Percentiles rank a stretch among this genome's conserved stretches.
Evolutionary conservation across 2,797 vertebrate species (phyloP).

Genomic region (Centropyge bicolor): DNA sequence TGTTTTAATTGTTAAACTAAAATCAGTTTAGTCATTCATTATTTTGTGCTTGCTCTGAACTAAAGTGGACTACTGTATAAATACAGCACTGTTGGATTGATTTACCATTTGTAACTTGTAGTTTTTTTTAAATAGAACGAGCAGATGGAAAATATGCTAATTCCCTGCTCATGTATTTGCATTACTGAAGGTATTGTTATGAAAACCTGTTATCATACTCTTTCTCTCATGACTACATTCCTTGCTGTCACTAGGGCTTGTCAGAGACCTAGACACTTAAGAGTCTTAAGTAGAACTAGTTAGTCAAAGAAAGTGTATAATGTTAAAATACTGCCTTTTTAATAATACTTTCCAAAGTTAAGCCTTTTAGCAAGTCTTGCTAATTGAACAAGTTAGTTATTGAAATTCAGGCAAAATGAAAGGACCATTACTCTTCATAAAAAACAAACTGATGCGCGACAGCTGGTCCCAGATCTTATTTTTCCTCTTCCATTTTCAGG

Average conservation of each 20-base stretch:
- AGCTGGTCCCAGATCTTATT: not conserved
- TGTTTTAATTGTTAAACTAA: not conserved
- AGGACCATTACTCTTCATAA: not conserved
- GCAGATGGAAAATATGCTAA: not conserved
- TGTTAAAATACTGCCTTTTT: not conserved
- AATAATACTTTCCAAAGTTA: not conserved
- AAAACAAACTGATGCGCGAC: not conserved
- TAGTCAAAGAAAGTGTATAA: not conserved
- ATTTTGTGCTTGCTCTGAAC: not conserved
- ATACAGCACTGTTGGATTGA: not conserved
- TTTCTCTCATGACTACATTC: accelerated
- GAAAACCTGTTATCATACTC: not conserved
- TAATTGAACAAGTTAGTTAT: not conserved
- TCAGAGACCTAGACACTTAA: not conserved
- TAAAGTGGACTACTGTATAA: not conserved
- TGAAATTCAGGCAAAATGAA: not conserved
- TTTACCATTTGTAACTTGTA: not conserved
- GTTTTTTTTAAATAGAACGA: not conserved
- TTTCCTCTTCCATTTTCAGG: conserved; percentile 75
- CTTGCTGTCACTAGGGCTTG: not conserved
- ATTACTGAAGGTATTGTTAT: not conserved
- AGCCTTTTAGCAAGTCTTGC: not conserved
- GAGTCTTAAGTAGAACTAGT: not conserved
- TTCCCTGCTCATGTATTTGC: not conserved
- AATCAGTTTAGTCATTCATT: not conserved